Evolutionary conservation across 2,888 invertebrate genomes (phyloP), one percentile per base, ranked within the genome.

Genomic region (Drosophila austrosaltans): DNA sequence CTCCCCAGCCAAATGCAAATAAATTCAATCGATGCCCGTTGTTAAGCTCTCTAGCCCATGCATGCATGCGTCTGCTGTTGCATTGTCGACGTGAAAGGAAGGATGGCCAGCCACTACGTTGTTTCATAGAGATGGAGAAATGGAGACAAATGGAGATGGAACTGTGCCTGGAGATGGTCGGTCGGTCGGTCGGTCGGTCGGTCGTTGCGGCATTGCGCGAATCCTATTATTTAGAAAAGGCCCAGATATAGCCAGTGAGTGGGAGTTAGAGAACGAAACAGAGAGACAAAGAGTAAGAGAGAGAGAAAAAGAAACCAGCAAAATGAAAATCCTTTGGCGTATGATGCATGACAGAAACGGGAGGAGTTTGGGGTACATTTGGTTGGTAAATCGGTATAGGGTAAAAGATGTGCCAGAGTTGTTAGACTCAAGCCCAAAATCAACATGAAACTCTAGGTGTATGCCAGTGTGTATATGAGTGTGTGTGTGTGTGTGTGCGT

Each of bases 21-120:
- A 89, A 90, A 89, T 90, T 89, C 90, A 89, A 90, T 90, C 90
- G 90, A 82, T 82, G 79, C 72, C 75, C 66, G 71, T 69, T 76
- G 48, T 48, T 48, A 48, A 48, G 48, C 76, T 30, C 42, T 32
- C 48, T 58, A 59, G 28, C 66, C 57, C 62, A 68, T 69, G 61
- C 63, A 71, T 75, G 74, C 70, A 74, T 83, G 81, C 87, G 79
- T 83, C 75, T 79, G 77, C 78, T 76, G 79, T 78, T 64, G 75
- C 62, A 75, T 74, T 70, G 76, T 72, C 25, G 25, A 53, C 25
- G 5, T 53, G 40, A 28, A 39, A 16, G 28, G 20, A 42, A 32
- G 10, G n/a, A 12, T n/a, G 40, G 40, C 72, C 72, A 69, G 77
- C 72, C 71, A 53, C 61, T 54, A 30, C 25, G 22, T 25, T 48